These are phyloP conservation scores for Conus betulinus DNA, from an alignment of 1,140 invertebrate species.

Conservation along the genomic window DNA sequence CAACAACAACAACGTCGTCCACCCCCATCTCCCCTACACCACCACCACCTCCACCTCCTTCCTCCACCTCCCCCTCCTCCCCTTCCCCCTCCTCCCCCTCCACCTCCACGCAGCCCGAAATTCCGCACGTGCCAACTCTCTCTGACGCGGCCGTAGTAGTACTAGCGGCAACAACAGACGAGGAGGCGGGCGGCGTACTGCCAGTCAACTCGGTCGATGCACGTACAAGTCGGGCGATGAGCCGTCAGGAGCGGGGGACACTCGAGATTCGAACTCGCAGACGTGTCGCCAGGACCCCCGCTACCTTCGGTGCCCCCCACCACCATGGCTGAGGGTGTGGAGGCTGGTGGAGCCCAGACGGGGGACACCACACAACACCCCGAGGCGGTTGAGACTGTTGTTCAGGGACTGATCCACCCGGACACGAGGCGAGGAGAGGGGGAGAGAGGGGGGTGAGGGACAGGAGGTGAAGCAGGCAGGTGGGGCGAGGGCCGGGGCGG, in stretches of 20 bases:
- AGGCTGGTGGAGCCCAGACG: not conserved
- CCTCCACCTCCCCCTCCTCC: not conserved
- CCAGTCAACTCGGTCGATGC: no score
- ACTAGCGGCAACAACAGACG: no score
- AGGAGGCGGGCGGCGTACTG: no score
- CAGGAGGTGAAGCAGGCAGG: not conserved
- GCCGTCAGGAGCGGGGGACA: no score
- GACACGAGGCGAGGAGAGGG: not conserved
- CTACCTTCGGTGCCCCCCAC: not conserved
- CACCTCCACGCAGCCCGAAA: conserved; percentile 14
- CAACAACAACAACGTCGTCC: not conserved
- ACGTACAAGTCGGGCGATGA: no score
- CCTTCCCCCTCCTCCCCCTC: not conserved
- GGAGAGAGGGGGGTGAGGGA: not conserved
- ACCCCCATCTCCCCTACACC: not conserved
- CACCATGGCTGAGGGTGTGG: not conserved
- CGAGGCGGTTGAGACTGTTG: no score
- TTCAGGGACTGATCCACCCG: no score
- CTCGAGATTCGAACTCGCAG: no score
- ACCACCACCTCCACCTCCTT: not conserved
- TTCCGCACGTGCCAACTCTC: conserved; percentile 66
- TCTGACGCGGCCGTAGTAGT: no score
- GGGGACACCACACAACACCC: no score
- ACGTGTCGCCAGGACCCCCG: no score
- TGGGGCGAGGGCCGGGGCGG: not conserved